Conservation (phyloP, 2,888 invertebrate genomes). For the Miltochrista miniata region DNA sequence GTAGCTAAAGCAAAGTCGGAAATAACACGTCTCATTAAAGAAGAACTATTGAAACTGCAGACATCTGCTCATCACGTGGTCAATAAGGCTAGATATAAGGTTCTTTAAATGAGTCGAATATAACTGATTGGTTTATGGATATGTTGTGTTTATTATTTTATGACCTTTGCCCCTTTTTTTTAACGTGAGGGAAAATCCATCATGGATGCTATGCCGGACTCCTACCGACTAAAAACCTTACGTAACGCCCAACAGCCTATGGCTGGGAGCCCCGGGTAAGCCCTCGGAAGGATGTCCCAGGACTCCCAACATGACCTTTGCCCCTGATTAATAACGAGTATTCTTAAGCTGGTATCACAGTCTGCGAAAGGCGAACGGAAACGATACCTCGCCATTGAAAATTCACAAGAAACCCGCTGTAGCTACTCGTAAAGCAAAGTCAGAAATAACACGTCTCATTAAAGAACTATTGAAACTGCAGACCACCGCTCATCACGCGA, state of each 20-base stretch:
- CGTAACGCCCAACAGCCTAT: too few relatives aligned
- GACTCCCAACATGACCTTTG: too few relatives aligned
- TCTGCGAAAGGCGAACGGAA: conserved; percentile 98
- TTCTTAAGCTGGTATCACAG: conserved; percentile 99
- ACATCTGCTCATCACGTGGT: conserved; percentile 93
- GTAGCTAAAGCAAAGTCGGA: conserved; percentile 98
- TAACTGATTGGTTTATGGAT: conserved; percentile 30
- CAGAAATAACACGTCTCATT: conserved; percentile 98
- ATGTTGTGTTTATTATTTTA: conserved; percentile 32
- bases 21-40: conserved; percentile 98
- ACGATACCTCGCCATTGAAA: conserved; percentile 98
- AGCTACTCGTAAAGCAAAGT: conserved; percentile 97
- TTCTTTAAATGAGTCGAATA: conserved; percentile 84
- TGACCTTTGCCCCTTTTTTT: too few relatives aligned
- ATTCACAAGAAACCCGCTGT: conserved; percentile 98
- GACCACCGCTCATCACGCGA: conserved; percentile 93
- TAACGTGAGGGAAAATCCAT: too few relatives aligned
- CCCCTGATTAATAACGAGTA: too few relatives aligned
- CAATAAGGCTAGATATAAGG: conserved; percentile 97
- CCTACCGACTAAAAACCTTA: too few relatives aligned
- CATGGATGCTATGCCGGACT: too few relatives aligned
- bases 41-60: conserved; percentile 96
- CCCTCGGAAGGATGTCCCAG: too few relatives aligned
- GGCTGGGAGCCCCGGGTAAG: too few relatives aligned
- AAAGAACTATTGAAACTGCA: conserved; percentile 97